Evolutionary conservation across 2,113 vertebrate genomes (phyloP).

Genomic region (Oreotrochilus melanogaster): DNA sequence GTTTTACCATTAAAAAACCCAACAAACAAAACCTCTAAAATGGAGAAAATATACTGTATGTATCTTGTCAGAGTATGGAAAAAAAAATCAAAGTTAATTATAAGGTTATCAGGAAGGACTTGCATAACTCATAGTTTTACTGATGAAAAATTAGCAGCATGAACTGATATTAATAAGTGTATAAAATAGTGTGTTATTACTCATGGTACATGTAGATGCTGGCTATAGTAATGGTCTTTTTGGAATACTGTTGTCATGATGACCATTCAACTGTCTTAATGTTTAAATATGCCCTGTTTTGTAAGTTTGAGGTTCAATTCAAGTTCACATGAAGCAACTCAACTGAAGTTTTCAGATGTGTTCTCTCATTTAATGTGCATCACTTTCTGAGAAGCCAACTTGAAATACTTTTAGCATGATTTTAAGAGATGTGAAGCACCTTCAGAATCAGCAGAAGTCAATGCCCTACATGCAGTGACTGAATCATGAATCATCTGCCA

Average conservation of each 20-base stretch:
- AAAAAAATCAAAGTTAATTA: not conserved
- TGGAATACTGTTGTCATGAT: constrained; percentile 35
- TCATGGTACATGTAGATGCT: not conserved
- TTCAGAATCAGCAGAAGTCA: not conserved
- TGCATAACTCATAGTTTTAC: not conserved
- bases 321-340: constrained; percentile 26
- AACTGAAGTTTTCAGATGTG: constrained; percentile 3
- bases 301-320: constrained; percentile 49
- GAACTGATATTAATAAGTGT: not conserved
- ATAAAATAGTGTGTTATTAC: not conserved
- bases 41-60: not conserved
- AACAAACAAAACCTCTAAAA: not conserved
- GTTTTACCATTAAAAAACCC: not conserved
- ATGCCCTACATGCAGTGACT: not conserved
- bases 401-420: not conserved
- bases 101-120: not conserved
- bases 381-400: not conserved
- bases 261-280: constrained; percentile 41
- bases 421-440: not conserved
- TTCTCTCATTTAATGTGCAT: not conserved
- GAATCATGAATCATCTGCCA: not conserved
- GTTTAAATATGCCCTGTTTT: constrained; percentile 28
- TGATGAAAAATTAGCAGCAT: not conserved
- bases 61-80: not conserved
- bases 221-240: not conserved